Conservation (phyloP, 2,888 invertebrate genomes). For the Steinernema scapterisci region DNA sequence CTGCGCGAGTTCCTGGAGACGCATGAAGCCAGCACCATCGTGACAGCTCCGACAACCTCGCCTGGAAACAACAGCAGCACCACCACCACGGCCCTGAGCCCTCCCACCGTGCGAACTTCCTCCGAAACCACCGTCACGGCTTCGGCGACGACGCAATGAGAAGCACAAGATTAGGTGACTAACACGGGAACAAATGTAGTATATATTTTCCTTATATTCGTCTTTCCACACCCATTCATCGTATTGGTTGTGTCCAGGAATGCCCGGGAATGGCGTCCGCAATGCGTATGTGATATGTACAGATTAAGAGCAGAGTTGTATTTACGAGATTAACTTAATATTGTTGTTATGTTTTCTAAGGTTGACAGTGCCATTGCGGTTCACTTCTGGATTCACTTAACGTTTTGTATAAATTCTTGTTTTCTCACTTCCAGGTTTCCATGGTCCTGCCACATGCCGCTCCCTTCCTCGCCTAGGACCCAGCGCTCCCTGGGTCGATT, state of each 20-base stretch:
- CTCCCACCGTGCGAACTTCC: neutral
- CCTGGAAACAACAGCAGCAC: neutral
- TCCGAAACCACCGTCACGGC: neutral
- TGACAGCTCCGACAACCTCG: too few relatives aligned
- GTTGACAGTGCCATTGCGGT: neutral
- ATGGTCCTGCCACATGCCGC: too few relatives aligned
- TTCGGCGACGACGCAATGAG: neutral
- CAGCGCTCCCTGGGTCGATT: too few relatives aligned
- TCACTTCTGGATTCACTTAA: slow-evolving; percentile 7
- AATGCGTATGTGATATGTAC: slow-evolving; percentile 6
- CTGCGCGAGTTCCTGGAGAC: slow-evolving; percentile 32
- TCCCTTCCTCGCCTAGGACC: too few relatives aligned
- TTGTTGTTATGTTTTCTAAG: neutral
- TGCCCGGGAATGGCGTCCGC: too few relatives aligned
- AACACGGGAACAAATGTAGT: neutral
- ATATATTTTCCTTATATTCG: neutral
- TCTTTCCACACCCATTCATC: too few relatives aligned
- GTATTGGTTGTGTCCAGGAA: too few relatives aligned
- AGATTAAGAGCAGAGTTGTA: slow-evolving; percentile 1
- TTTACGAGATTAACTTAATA: neutral
- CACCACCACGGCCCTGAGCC: neutral
- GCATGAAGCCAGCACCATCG: neutral
- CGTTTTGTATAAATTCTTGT: neutral
- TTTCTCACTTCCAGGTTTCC: too few relatives aligned
- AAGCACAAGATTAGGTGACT: neutral